A percentile compares a stretch with the other conserved stretches of the same genome.
Conservation (phyloP, 2,113 vertebrate species). For the Proterorhinus semilunaris region DNA sequence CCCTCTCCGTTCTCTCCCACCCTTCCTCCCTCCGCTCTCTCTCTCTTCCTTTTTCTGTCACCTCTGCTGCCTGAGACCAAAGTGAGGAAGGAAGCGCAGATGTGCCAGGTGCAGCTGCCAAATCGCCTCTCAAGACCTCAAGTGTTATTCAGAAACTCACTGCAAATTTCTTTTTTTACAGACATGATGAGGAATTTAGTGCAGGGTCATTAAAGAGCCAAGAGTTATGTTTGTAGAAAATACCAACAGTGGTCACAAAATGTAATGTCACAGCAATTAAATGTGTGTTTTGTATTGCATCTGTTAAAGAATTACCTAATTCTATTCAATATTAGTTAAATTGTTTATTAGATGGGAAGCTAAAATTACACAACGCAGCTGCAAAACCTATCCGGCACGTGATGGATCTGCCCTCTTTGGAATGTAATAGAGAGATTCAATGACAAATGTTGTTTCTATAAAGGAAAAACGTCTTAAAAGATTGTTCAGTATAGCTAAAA, state of each 20-base stretch:
- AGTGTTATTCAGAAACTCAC: slow-evolving; percentile 35
- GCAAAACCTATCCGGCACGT: too few relatives aligned
- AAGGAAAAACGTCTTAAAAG: too few relatives aligned
- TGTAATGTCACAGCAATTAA: background rate
- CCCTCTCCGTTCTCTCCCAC: background rate
- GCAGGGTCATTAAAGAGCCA: slow-evolving; percentile 29
- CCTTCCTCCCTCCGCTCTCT: background rate
- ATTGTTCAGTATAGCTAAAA: too few relatives aligned
- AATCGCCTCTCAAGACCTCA: slow-evolving; percentile 41
- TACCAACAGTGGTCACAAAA: slow-evolving; percentile 24
- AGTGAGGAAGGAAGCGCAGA: slow-evolving; percentile 25
- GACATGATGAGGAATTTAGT: slow-evolving; percentile 40
- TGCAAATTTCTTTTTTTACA: slow-evolving; percentile 30
- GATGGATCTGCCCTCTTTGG: too few relatives aligned
- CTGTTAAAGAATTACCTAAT: too few relatives aligned
- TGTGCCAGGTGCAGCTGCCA: slow-evolving; percentile 49
- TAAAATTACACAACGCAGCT: too few relatives aligned
- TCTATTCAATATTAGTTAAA: too few relatives aligned
- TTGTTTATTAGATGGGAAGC: too few relatives aligned
- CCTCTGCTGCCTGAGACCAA: slow-evolving; percentile 2
- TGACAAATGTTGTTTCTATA: too few relatives aligned
- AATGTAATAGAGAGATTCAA: too few relatives aligned
- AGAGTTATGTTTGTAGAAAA: slow-evolving; percentile 18
- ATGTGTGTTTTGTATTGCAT: slow-evolving; percentile 2
- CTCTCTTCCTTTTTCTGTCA: background rate